These are phyloP conservation scores for Cheumatopsyche charites DNA, from an alignment of 1,140 invertebrate genomes.

Conservation along the genomic window DNA sequence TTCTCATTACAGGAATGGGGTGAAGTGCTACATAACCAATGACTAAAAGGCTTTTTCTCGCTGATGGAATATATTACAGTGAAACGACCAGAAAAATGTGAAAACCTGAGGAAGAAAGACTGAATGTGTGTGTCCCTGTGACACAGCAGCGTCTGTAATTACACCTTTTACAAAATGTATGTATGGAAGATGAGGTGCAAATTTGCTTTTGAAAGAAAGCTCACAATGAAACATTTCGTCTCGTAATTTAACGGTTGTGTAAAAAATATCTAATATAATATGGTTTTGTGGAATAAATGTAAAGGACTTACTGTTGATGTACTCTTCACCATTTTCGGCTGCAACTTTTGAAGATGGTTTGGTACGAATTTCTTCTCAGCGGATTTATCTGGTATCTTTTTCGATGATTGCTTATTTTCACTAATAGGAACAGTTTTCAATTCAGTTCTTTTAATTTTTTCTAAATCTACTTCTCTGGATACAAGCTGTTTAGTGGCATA, in stretches of 20 bases:
- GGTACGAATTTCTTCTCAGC: constrained; percentile 53
- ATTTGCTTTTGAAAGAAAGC: constrained; percentile 11
- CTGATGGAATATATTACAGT: constrained; percentile 45
- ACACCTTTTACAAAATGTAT: constrained; percentile 39
- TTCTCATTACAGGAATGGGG: constrained; percentile 36
- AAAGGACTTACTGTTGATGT: constrained; percentile 56
- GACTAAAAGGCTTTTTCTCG: constrained; percentile 23
- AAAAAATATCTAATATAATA: no score
- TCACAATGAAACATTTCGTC: not conserved
- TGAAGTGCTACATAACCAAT: constrained; percentile 31
- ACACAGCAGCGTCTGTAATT: constrained; percentile 28
- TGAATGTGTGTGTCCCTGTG: not conserved
- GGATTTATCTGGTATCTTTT: constrained; percentile 27
- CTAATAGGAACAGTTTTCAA: constrained; percentile 42
- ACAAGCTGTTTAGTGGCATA: constrained; percentile 81
- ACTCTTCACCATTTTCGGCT: constrained; percentile 61
- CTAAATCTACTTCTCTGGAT: constrained; percentile 75
- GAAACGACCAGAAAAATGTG: constrained; percentile 39
- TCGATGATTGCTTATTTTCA: constrained; percentile 16
- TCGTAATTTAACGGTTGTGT: no score
- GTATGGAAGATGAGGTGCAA: constrained; percentile 16
- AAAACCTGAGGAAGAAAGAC: constrained; percentile 15
- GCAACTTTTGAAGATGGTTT: constrained; percentile 71
- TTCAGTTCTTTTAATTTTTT: constrained; percentile 63
- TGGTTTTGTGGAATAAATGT: no score